Conservation (phyloP, 2,113 vertebrate genomes). For the Emydura subglobosa region DNA sequence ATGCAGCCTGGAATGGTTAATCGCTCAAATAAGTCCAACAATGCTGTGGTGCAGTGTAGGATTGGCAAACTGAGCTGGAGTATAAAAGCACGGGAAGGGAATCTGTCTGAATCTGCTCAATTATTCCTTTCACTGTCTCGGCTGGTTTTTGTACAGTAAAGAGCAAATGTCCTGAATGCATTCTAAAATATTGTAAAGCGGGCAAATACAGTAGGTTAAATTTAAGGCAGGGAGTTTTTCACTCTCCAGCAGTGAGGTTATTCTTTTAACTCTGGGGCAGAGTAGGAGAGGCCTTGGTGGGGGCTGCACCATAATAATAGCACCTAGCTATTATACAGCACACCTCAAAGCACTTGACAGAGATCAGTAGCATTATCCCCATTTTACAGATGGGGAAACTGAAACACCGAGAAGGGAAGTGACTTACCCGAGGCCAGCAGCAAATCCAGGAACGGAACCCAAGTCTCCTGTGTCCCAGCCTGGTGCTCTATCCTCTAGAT, state of each 20-base stretch:
- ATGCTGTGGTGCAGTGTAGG: accelerated
- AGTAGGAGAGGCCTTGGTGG: too few relatives aligned
- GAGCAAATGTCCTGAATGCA: background rate
- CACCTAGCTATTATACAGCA: background rate
- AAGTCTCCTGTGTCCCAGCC: background rate
- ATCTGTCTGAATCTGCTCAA: background rate
- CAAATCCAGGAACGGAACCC: background rate
- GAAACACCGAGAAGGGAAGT: background rate
- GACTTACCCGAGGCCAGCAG: background rate
- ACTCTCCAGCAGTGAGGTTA: background rate
- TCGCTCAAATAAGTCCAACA: background rate
- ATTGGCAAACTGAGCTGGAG: background rate
- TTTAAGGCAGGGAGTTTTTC: background rate
- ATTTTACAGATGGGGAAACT: background rate
- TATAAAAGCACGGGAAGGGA: accelerated
- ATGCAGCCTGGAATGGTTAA: background rate
- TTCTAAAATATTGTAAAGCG: accelerated
- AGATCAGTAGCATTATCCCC: background rate
- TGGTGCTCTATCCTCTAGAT: background rate
- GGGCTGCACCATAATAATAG: background rate
- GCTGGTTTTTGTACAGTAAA: accelerated
- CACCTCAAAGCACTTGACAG: background rate
- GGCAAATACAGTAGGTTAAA: background rate
- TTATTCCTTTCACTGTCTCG: background rate
- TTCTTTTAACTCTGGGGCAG: background rate